Percentiles rank a stretch among this genome's conserved stretches.
phyloP scores from a whole-genome alignment of 2,888 invertebrate genomes.

The Agrochola circellaris region DNA sequence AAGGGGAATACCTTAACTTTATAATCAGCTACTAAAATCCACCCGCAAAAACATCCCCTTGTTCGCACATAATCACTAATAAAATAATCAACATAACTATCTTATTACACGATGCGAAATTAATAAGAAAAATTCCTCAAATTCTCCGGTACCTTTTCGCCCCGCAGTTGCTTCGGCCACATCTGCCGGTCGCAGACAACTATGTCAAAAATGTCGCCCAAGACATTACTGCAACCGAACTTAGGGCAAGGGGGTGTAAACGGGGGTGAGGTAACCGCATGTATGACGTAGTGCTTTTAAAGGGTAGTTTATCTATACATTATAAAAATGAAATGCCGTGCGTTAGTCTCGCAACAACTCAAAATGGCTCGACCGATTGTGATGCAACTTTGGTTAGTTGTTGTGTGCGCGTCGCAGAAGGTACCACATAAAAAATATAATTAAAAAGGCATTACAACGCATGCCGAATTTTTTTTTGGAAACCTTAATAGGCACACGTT shows the following conservation, averaged over 20 bases:
- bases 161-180: slow-evolving; percentile 32
- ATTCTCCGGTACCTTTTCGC: slow-evolving; percentile 34
- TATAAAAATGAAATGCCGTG: too few species aligned
- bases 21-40: background rate
- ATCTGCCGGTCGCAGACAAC: slow-evolving; percentile 51
- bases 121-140: slow-evolving; percentile 62
- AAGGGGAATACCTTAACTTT: background rate
- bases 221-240: slow-evolving; percentile 59
- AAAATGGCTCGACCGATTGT: too few species aligned
- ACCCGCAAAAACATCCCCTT: background rate
- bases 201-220: slow-evolving; percentile 73
- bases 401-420: too few species aligned
- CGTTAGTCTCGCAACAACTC: too few species aligned
- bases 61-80: background rate
- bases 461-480: too few species aligned
- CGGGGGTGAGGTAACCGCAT: slow-evolving; percentile 16
- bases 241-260: slow-evolving; percentile 19
- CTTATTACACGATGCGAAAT: slow-evolving; percentile 40
- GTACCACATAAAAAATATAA: too few species aligned
- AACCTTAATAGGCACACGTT: too few species aligned
- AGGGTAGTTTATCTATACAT: background rate
- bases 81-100: slow-evolving; percentile 35
- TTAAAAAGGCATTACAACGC: too few species aligned
- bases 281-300: slow-evolving; percentile 54
- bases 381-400: too few species aligned